Percentiles rank a stretch among this genome's conserved stretches.
phyloP scores from a whole-genome alignment of 2,888 invertebrate species.

The Cybosia mesomella region DNA sequence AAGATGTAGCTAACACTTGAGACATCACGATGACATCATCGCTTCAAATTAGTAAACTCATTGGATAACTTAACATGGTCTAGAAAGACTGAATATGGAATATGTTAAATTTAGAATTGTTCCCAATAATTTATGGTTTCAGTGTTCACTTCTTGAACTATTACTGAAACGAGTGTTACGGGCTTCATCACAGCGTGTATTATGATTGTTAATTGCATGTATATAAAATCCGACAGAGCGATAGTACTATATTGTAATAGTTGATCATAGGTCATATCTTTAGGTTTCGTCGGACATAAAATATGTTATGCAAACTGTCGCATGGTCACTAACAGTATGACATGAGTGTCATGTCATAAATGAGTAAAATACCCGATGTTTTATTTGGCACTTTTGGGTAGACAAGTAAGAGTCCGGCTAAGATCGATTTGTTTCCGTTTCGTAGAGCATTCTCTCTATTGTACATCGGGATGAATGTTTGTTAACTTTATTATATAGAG shows the following conservation, averaged over 20 bases:
- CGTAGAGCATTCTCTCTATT: too few species aligned
- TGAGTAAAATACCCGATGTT: not conserved
- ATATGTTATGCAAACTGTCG: too few species aligned
- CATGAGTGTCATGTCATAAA: too few species aligned
- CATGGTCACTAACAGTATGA: too few species aligned
- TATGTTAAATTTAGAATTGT: not conserved
- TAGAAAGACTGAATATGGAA: constrained; percentile 5
- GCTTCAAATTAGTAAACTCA: constrained; percentile 51
- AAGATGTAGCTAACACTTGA: constrained; percentile 28
- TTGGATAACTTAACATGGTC: constrained; percentile 27
- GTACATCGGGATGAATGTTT: too few species aligned
- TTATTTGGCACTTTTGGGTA: not conserved
- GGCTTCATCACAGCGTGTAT: not conserved
- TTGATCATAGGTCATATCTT: too few species aligned
- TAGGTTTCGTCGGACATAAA: too few species aligned
- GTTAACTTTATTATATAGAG: too few species aligned
- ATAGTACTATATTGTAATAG: not conserved
- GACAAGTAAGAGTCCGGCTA: not conserved
- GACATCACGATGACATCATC: constrained; percentile 58
- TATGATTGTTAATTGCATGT: too few species aligned
- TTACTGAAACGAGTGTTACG: not conserved
- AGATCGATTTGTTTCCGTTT: not conserved
- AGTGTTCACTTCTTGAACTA: constrained; percentile 7
- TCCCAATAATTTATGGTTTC: not conserved
- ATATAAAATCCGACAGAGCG: too few species aligned